Percentiles rank a stretch among this genome's conserved stretches.
phyloP scores from a whole-genome alignment of 1,140 invertebrate genomes.

The Oryzaephilus surinamensis region DNA sequence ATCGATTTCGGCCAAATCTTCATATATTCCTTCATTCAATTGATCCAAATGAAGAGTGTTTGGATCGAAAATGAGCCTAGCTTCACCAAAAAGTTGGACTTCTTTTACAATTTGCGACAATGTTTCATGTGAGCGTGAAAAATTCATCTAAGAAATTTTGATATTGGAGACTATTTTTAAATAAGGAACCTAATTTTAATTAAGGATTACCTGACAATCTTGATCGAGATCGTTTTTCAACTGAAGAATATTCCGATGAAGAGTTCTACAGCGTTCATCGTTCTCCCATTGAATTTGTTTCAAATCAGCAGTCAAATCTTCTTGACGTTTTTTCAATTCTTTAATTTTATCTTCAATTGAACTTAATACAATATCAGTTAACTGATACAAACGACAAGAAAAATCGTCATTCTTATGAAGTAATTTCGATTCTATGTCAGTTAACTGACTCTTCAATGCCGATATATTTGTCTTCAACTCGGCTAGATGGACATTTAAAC shows the following conservation, averaged over 20 bases:
- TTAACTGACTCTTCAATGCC: slow-evolving; percentile 41
- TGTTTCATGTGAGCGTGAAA: slow-evolving; percentile 37
- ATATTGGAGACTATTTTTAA: too few relatives aligned
- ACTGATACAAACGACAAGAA: slow-evolving; percentile 39
- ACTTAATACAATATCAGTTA: slow-evolving; percentile 38
- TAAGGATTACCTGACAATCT: neutral
- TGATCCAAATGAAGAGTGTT: slow-evolving; percentile 43
- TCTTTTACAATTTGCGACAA: slow-evolving; percentile 41
- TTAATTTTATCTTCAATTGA: slow-evolving; percentile 40
- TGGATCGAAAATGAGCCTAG: slow-evolving; percentile 41
- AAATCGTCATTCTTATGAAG: slow-evolving; percentile 44
- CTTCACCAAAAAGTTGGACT: slow-evolving; percentile 42
- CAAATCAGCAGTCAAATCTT: slow-evolving; percentile 29
- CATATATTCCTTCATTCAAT: slow-evolving; percentile 36
- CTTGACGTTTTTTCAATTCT: slow-evolving; percentile 34
- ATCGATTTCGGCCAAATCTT: slow-evolving; percentile 39
- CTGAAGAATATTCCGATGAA: slow-evolving; percentile 5
- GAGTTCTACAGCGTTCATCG: slow-evolving; percentile 21
- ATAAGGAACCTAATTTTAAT: too few relatives aligned
- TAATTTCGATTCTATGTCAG: slow-evolving; percentile 38
- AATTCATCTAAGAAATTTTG: neutral
- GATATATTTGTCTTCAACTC: slow-evolving; percentile 44
- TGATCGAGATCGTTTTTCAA: slow-evolving; percentile 1
- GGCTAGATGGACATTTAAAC: slow-evolving; percentile 44
- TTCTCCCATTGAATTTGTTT: slow-evolving; percentile 28